A percentile compares a stretch with the other conserved stretches of the same genome.
phyloP scores from a whole-genome alignment of 2,797 vertebrate genomes.

The Myotis myotis region DNA sequence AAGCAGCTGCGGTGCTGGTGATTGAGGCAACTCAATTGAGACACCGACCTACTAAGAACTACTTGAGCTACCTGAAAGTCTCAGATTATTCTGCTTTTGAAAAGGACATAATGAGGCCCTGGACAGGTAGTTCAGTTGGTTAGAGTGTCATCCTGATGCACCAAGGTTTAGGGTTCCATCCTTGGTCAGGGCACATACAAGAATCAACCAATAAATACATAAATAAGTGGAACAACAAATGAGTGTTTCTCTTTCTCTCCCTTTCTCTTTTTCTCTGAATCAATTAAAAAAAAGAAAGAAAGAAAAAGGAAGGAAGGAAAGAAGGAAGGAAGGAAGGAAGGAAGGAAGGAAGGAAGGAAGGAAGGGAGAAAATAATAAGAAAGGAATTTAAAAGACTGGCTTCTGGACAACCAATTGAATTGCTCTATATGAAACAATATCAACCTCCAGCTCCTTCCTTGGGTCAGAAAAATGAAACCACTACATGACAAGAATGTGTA shows the following conservation, averaged over 20 bases:
- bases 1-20: background rate
- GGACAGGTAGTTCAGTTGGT: background rate
- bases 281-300: no score
- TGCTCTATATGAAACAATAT: background rate
- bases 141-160: background rate
- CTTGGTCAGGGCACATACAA: background rate
- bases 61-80: background rate
- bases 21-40: background rate
- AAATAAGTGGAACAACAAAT: background rate
- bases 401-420: background rate
- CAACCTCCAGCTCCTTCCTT: background rate
- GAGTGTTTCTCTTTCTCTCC: background rate
- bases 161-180: background rate
- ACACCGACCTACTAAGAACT: background rate
- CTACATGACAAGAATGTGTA: background rate
- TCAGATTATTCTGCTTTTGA: background rate
- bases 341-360: no score
- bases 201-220: background rate
- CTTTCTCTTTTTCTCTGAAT: background rate
- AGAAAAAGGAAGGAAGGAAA: no score
- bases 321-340: no score
- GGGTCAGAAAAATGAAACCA: background rate
- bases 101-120: background rate
- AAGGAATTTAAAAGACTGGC: background rate
- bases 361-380: no score